A percentile compares a stretch with the other conserved stretches of the same genome.
Conservation (phyloP, 2,797 vertebrate genomes). For the Pangasius mekongensis region DNA sequence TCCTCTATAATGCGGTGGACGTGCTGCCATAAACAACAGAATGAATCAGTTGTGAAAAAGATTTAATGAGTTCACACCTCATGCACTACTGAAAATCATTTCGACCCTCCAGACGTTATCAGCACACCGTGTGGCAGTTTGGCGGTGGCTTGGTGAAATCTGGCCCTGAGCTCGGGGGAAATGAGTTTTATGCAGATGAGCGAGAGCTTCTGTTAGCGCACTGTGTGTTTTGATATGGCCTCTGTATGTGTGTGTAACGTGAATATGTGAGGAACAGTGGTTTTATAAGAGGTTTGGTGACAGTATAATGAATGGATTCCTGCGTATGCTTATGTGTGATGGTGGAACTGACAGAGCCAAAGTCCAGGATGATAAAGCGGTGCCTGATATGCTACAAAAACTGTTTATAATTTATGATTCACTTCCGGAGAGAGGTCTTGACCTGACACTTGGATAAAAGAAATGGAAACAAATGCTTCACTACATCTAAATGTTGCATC, state of each 20-base stretch:
- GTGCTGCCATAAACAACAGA: neutral
- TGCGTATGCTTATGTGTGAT: conserved; percentile 4
- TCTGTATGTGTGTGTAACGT: conserved; percentile 32
- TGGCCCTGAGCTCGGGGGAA: conserved; percentile 37
- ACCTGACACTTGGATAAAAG: conserved; percentile 4
- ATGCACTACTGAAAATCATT: neutral
- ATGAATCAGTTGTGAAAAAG: neutral
- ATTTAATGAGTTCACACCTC: conserved; percentile 6
- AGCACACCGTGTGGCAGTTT: neutral
- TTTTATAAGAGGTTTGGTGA: conserved; percentile 46
- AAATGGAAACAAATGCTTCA: neutral
- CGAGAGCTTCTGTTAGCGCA: conserved; percentile 24
- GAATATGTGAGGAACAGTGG: conserved; percentile 34
- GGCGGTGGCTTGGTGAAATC: conserved; percentile 24
- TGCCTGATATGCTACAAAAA: conserved; percentile 22
- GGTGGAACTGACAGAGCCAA: conserved; percentile 40
- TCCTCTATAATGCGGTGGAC: neutral
- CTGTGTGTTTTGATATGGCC: conserved; percentile 1
- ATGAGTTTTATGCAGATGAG: conserved; percentile 49
- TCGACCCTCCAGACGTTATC: conserved; percentile 8
- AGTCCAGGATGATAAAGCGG: conserved; percentile 48
- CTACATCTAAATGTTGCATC: neutral
- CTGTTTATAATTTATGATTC: conserved; percentile 31
- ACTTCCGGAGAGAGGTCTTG: neutral
- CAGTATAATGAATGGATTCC: conserved; percentile 69